Percentiles rank a stretch among this genome's conserved stretches.
These are phyloP conservation scores for Phacellophora camtschatica DNA, from an alignment of 30 jellyfish, hydroid and myxozoan genomes.

Conservation along the genomic window DNA sequence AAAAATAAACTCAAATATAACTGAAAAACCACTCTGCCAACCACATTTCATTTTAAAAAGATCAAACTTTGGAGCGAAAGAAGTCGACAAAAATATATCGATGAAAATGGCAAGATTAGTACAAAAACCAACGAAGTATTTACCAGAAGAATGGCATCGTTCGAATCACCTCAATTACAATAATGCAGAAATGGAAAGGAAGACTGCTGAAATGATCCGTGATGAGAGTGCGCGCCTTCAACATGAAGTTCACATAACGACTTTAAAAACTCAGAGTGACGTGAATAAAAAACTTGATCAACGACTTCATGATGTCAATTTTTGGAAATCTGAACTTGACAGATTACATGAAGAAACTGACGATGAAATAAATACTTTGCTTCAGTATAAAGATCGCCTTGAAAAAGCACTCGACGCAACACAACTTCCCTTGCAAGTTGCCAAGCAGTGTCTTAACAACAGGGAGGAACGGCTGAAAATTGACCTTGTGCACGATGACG, in stretches of 20 bases:
- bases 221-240: constrained; percentile 90
- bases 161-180: constrained; percentile 80
- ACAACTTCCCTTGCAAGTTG: constrained; percentile 86
- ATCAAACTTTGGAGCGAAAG: not conserved
- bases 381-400: constrained; percentile 80
- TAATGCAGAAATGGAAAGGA: constrained; percentile 83
- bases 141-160: constrained; percentile 94
- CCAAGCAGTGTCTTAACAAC: constrained; percentile 84
- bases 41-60: too few relatives aligned
- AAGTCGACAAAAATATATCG: not conserved
- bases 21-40: too few relatives aligned
- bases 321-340: constrained; percentile 97
- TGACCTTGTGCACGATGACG: constrained; percentile 98
- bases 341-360: constrained; percentile 87
- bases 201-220: constrained; percentile 81
- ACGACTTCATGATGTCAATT: constrained; percentile 72
- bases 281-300: constrained; percentile 95
- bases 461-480: constrained; percentile 75
- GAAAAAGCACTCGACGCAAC: constrained; percentile 91
- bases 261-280: constrained; percentile 92
- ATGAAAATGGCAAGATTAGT: constrained; percentile 80
- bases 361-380: constrained; percentile 73
- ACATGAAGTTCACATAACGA: constrained; percentile 85
- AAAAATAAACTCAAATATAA: too few relatives aligned
- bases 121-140: constrained; percentile 79